Evolutionary conservation across 1,140 invertebrate genomes (phyloP).

Genomic region (Onthophagus taurus): DNA sequence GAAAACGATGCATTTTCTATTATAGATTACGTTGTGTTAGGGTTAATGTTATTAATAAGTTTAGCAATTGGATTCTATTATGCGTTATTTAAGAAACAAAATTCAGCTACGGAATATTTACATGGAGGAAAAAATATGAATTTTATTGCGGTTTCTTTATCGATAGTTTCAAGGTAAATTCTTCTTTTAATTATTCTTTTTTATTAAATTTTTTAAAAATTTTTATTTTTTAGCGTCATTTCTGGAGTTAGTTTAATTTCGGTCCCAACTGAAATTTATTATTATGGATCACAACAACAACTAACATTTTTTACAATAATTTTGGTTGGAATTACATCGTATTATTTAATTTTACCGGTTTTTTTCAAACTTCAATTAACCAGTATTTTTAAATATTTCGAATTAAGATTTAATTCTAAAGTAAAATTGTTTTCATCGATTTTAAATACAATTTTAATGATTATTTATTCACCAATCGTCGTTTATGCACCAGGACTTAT

Average conservation of each 20-base stretch:
- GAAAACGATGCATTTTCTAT: constrained; percentile 13
- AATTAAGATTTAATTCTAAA: constrained; percentile 40
- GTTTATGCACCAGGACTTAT: constrained; percentile 49
- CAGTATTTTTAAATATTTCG: constrained; percentile 57
- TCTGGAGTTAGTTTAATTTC: constrained; percentile 71
- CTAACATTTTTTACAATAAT: constrained; percentile 48
- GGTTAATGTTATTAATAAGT: constrained; percentile 50
- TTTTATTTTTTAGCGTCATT: constrained; percentile 53
- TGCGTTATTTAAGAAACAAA: constrained; percentile 48
- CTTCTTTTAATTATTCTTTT: constrained; percentile 3
- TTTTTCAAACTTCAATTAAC: constrained; percentile 63
- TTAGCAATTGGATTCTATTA: constrained; percentile 57
- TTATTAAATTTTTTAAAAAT: constrained; percentile 25
- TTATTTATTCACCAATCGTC: constrained; percentile 45
- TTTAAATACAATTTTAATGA: constrained; percentile 39
- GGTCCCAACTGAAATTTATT: constrained; percentile 70
- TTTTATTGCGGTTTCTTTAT: constrained; percentile 54
- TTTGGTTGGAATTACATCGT: constrained; percentile 50
- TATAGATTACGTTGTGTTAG: constrained; percentile 51
- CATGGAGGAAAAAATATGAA: constrained; percentile 54
- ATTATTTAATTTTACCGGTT: constrained; percentile 45
- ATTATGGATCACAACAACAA: constrained; percentile 46
- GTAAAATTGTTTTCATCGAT: constrained; percentile 47
- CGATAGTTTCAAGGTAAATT: constrained; percentile 50
- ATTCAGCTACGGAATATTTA: constrained; percentile 51